Base-by-base conservation (phyloP, 2,113 vertebrate species). In the Sterna hirundo region DNA sequence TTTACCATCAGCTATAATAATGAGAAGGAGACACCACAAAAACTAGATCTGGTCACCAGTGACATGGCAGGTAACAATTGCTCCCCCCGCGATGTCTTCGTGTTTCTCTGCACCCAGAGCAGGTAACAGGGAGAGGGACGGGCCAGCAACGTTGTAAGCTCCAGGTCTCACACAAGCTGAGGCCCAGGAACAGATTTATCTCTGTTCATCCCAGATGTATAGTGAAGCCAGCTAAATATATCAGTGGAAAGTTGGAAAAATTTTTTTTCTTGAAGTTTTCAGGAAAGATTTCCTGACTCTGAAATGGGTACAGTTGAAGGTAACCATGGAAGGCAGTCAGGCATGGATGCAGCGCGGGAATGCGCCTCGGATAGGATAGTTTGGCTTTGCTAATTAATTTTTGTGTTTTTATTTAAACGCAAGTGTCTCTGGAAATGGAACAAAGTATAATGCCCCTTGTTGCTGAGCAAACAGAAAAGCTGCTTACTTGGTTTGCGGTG, bases 1-100 rank as follows among this genome's bases (percentile, higher is more conserved):
- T 99, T 98, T 97, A 98, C 98, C 83, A 98, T 99, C 97, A 99
- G 98, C 97, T 99, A 99, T 74, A 98, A 97, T 69, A 98, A 98
- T 5, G 99, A 98, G 89, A 99, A 99, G 86, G 99, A 99, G 47
- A 94, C 97, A 49, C 90, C 98, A 15, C 98, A 99, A 52, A 98
- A 98, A 80, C 94, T 99, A 83, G 99, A 99, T 95, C 97, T 99
- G 90, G 98, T 99, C 88, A 98, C 98, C 77, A 98, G 98, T 65
- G 98, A 98, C 69, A 98, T 98, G 97, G 98, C 98, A 97, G 99
- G 99, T 99, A 97, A 98, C 54, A 34, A 36, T 4, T 68, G 23
- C 34, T 84, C 9, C 4, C 49, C 13, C 15, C 60, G 15, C 3
- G 7, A 46, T 30, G n/a, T 20, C 18, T 38, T 72, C 32, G 4